Evolutionary conservation across 2,797 vertebrate genomes (phyloP).

Genomic region (Muscicapa comitata): DNA sequence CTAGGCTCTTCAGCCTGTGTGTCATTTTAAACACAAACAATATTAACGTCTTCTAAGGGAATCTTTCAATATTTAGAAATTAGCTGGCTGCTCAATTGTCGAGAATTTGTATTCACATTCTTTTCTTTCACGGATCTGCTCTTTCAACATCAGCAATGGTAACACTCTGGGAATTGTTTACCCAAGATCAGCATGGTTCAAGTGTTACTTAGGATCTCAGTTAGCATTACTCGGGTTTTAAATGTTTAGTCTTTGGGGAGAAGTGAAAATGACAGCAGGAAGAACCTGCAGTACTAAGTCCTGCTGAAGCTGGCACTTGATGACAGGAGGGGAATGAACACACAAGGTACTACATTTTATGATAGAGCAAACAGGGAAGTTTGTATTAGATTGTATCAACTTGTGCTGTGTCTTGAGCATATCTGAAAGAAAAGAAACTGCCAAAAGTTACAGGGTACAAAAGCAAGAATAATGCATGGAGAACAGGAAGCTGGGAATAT

Average conservation of each 20-base stretch:
- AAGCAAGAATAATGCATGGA: not conserved
- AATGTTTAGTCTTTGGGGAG: conserved; percentile 22
- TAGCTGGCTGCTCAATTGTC: not conserved
- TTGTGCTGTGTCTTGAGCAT: not conserved
- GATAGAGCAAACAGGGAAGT: conserved; percentile 43
- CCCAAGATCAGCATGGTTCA: conserved; percentile 27
- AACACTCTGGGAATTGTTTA: conserved; percentile 55
- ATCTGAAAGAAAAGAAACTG: conserved; percentile 16
- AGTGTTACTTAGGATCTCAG: conserved; percentile 48
- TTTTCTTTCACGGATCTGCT: conserved; percentile 39
- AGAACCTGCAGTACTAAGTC: conserved; percentile 47
- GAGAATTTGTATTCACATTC: conserved; percentile 19
- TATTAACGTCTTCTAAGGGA: conserved; percentile 14
- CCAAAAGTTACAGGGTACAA: not conserved
- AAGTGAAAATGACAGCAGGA: conserved; percentile 64
- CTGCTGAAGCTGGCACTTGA: conserved; percentile 45
- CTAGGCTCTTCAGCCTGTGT: not conserved
- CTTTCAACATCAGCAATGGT: conserved; percentile 44
- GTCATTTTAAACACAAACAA: conserved; percentile 17
- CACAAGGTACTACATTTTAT: conserved; percentile 8
- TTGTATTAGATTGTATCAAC: conserved; percentile 55
- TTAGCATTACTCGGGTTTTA: conserved; percentile 20
- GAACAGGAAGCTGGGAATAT: not conserved
- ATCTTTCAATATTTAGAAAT: conserved; percentile 47
- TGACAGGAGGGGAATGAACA: conserved; percentile 52